phyloP scores from a whole-genome alignment of 1,140 invertebrate genomes.

The Lordiphosa clarofinis region DNA sequence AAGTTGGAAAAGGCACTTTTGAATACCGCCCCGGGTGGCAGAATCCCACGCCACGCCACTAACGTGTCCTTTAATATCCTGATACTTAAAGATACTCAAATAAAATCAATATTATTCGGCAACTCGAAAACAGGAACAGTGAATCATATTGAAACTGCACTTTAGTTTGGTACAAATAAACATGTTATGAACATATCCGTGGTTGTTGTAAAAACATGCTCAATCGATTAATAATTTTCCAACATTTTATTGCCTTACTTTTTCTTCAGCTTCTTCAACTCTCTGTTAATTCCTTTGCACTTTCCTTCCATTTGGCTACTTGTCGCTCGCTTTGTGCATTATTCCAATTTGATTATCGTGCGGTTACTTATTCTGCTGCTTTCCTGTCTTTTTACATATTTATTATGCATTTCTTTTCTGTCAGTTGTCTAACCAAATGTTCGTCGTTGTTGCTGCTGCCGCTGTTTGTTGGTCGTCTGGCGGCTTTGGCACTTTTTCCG shows the following conservation, averaged over 20 bases:
- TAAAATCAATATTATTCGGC: no score
- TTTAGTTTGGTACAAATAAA: no score
- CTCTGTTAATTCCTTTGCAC: not conserved
- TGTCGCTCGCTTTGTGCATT: constrained; percentile 26
- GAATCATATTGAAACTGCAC: no score
- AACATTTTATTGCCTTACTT: not conserved
- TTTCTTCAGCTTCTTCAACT: not conserved
- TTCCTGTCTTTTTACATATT: constrained; percentile 24
- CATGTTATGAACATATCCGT: no score
- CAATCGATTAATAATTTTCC: not conserved
- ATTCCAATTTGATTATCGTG: constrained; percentile 56
- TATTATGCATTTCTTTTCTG: constrained; percentile 44
- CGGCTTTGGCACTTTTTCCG: constrained; percentile 46
- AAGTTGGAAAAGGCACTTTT: no score
- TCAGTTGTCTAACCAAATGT: constrained; percentile 50
- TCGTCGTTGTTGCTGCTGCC: constrained; percentile 21
- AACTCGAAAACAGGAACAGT: no score
- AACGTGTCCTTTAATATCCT: no score
- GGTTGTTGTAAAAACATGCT: no score
- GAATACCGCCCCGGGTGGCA: no score
- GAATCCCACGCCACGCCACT: no score
- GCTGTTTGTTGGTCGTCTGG: constrained; percentile 32
- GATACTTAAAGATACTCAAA: no score
- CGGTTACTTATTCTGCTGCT: constrained; percentile 16
- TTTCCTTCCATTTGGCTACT: constrained; percentile 6